Evolutionary conservation across 2,888 invertebrate species (phyloP).

Genomic region (Eupithecia tripunctaria): DNA sequence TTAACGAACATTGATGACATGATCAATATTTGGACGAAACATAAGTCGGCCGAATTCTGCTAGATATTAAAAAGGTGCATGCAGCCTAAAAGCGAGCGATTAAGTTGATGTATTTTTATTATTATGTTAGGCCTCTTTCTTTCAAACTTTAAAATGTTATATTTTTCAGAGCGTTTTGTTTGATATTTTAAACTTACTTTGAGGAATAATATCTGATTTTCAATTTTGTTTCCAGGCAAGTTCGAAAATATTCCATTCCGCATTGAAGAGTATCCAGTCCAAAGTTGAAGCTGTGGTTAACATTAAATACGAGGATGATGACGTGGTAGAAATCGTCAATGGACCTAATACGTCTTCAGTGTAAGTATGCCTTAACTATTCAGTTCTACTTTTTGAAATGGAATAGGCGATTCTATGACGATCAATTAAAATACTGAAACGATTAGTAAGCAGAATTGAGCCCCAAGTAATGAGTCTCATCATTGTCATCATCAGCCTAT

Average conservation of each 20-base stretch:
- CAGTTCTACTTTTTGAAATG: neutral
- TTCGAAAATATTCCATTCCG: conserved; percentile 87
- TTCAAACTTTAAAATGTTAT: no score
- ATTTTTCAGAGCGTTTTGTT: neutral
- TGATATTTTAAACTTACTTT: neutral
- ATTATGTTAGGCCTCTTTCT: no score
- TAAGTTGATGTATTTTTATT: no score
- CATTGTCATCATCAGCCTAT: no score
- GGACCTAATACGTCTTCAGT: conserved; percentile 54
- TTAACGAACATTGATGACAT: neutral
- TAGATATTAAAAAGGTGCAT: no score
- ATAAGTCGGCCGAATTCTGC: neutral
- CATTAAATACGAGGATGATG: conserved; percentile 80
- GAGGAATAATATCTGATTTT: neutral
- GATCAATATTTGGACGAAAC: neutral
- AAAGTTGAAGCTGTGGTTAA: conserved; percentile 86
- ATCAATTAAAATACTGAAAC: neutral
- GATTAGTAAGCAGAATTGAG: neutral
- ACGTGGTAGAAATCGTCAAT: conserved; percentile 77
- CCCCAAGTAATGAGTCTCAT: no score
- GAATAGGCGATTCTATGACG: neutral
- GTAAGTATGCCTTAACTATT: conserved; percentile 54
- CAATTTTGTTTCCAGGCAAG: conserved; percentile 82
- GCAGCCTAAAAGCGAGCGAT: no score
- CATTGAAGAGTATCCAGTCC: conserved; percentile 85